These are phyloP conservation scores for Sarotherodon lohbergeri DNA, from an alignment of 2,113 vertebrate genomes.

Conservation along the genomic window DNA sequence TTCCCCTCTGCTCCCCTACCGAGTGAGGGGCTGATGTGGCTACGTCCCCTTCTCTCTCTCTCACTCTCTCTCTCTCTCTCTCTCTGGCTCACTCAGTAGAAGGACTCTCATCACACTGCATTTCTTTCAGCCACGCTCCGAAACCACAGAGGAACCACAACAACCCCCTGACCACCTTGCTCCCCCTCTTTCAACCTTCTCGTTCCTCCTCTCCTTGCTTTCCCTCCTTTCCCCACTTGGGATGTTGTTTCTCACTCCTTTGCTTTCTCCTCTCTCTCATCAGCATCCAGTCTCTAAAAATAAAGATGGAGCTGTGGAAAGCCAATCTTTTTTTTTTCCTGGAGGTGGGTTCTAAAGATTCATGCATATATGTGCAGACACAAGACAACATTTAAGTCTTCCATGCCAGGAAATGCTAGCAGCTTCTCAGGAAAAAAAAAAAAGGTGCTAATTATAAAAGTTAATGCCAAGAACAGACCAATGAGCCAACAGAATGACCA, in stretches of 20 bases:
- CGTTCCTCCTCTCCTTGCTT: background rate
- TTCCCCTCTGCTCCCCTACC: conserved; percentile 43
- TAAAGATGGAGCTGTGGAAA: conserved; percentile 52
- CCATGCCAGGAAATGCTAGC: background rate
- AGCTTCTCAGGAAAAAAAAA: background rate
- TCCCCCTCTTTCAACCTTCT: background rate
- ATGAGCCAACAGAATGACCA: background rate
- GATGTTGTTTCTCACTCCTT: conserved; percentile 31
- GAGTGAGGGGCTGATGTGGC: conserved; percentile 57
- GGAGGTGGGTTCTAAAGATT: conserved; percentile 47
- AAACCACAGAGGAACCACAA: conserved; percentile 3
- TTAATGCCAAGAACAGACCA: background rate
- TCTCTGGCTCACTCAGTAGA: conserved; percentile 47
- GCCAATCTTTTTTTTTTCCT: conserved; percentile 25
- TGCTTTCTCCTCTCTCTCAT: conserved; percentile 40
- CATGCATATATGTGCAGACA: conserved; percentile 26
- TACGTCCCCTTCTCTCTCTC: conserved; percentile 17
- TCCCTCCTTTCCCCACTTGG: conserved; percentile 11
- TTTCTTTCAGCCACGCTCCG: conserved; percentile 22
- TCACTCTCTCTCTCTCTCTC: background rate
- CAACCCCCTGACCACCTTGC: conserved; percentile 3
- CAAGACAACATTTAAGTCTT: conserved; percentile 27
- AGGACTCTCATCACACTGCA: conserved; percentile 55
- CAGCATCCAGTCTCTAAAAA: conserved; percentile 68
- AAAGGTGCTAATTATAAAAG: conserved; percentile 43